A percentile compares a stretch with the other conserved stretches of the same genome.
Evolutionary conservation across 2,888 invertebrate species (phyloP).

Genomic region (Eupithecia inturbata): DNA sequence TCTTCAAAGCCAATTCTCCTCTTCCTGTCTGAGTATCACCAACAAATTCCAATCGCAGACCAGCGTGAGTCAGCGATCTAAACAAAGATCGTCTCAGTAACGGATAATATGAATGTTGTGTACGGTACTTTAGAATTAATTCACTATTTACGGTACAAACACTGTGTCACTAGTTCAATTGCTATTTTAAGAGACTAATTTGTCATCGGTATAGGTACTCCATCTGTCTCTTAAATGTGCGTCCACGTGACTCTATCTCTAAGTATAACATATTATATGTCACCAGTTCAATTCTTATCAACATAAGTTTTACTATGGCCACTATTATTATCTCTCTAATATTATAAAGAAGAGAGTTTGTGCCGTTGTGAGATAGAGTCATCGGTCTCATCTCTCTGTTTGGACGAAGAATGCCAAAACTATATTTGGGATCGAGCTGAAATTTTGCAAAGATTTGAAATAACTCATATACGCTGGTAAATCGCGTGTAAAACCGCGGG

Average conservation of each 20-base stretch:
- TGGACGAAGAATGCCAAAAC: no score
- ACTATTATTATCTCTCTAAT: no score
- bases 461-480: no score
- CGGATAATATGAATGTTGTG: conserved; percentile 10
- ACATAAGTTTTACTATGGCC: no score
- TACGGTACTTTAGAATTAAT: conserved; percentile 18
- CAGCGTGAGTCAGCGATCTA: conserved; percentile 24
- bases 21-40: conserved; percentile 25
- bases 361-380: no score
- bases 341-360: no score
- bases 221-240: not conserved
- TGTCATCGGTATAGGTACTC: not conserved
- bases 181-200: conserved; percentile 7
- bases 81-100: conserved; percentile 28
- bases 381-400: no score
- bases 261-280: not conserved
- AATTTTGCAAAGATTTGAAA: no score
- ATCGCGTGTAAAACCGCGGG: no score
- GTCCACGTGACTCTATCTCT: not conserved
- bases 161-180: conserved; percentile 11
- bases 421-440: no score
- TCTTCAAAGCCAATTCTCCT: conserved; percentile 19
- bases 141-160: conserved; percentile 22
- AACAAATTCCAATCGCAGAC: conserved; percentile 22
- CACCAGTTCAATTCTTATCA: not conserved